Evolutionary conservation across 2,113 vertebrate genomes (phyloP), one percentile per base, ranked within the genome.

Genomic region (Urocolius indicus): DNA sequence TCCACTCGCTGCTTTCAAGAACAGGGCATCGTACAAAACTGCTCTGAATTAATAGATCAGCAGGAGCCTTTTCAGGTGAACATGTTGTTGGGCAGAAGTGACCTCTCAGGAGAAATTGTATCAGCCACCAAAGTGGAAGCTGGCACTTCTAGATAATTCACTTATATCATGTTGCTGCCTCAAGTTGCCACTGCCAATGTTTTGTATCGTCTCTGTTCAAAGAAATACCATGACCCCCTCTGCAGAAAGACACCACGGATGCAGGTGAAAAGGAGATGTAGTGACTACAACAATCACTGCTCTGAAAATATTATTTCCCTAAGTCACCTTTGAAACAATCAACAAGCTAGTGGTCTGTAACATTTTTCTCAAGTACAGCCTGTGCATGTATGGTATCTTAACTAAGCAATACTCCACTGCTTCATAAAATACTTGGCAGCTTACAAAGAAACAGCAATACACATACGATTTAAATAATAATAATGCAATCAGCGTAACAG

Each of bases 221-320:
- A 54, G 63, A 59, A 6, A 7, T 0, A 5, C 9, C 41, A 2
- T 2, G 14, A 55, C 15, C 55, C 29, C 22, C 4, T 52, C 51
- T 51, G 54, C 34, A 10, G 38, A 30, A 59, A 84, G 77, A 17
- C 72, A 79, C 11, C 71, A 24, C n/a, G 27, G 23, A 22, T 0
- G 4, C 26, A 21, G 23, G 59, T 9, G 30, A 1, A 7, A 54
- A n/a, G 34, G 20, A 78, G 20, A 16, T 9, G 3, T 0, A 52
- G 41, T 8, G 55, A 57, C 32, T 21, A 20, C 74, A 36, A 11
- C 83, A 58, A 29, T 14, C 41, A 2, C 51, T 20, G 38, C 68
- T 51, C 63, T 49, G 45, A 32, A 67, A 65, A 38, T 0, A 4
- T 0, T 3, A 85, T 34, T 71, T 48, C 46, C 3, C 0, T 1